Evolutionary conservation across 2,797 vertebrate genomes (phyloP).

Genomic region (Tenualosa thibaudeaui): DNA sequence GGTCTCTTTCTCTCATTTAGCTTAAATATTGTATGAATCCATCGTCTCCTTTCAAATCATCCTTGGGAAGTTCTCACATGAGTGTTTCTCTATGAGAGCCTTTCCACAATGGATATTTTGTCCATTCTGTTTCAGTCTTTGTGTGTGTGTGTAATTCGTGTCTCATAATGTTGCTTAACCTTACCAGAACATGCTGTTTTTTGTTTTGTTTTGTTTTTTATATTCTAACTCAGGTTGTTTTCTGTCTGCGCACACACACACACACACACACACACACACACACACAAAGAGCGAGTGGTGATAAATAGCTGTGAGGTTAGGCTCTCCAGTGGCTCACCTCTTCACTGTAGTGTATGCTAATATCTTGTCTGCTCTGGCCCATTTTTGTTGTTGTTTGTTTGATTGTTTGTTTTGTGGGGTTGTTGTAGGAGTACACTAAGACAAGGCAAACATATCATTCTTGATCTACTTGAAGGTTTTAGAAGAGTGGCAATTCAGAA

Average conservation of each 20-base stretch:
- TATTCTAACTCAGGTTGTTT: background rate
- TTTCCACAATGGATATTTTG: background rate
- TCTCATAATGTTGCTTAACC: background rate
- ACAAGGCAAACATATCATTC: constrained; percentile 40
- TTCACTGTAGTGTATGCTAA: background rate
- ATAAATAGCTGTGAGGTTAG: background rate
- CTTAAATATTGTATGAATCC: background rate
- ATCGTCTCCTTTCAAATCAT: background rate
- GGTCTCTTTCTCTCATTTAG: background rate
- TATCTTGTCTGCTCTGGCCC: background rate
- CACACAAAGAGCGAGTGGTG: background rate
- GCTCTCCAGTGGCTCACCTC: background rate
- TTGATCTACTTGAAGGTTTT: constrained; percentile 53
- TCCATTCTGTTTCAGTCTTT: background rate
- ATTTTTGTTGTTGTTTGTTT: background rate
- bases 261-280: background rate
- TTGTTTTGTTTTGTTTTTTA: background rate
- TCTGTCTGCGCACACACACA: background rate
- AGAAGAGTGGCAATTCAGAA: constrained; percentile 68
- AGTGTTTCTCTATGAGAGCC: too few species aligned
- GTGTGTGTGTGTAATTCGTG: constrained; percentile 19
- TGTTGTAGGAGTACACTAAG: constrained; percentile 42
- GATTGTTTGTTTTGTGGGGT: background rate
- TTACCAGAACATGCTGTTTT: background rate
- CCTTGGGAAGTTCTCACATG: background rate